Evolutionary conservation across 2,797 vertebrate species (phyloP).

Genomic region (Carcharodon carcharias): DNA sequence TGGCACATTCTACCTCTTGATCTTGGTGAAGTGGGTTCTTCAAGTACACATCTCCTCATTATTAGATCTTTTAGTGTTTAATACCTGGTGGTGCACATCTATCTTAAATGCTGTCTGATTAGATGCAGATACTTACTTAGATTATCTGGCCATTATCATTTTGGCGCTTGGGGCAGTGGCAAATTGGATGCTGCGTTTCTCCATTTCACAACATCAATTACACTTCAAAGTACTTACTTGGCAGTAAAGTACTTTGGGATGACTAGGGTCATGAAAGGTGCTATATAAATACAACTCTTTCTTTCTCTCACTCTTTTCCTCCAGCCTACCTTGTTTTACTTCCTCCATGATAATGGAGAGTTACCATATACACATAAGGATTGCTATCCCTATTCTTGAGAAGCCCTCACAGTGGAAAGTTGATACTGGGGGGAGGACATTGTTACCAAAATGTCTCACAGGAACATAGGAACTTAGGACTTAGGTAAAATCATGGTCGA

Average conservation of each 20-base stretch:
- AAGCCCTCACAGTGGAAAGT: neutral
- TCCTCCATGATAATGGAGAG: neutral
- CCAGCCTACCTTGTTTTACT: neutral
- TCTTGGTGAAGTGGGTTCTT: neutral
- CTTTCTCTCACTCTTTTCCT: neutral
- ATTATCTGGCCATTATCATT: neutral
- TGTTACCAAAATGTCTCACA: neutral
- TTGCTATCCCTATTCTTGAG: neutral
- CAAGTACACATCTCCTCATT: neutral
- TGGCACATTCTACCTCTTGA: neutral
- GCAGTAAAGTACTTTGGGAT: neutral
- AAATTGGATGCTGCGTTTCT: neutral
- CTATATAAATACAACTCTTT: neutral
- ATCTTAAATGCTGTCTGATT: neutral
- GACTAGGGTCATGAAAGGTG: neutral
- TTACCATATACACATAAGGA: neutral
- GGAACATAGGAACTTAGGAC: too few relatives aligned
- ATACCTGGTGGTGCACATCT: neutral
- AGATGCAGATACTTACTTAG: neutral
- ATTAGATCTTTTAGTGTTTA: neutral
- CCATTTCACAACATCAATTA: neutral
- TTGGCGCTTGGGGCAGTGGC: neutral
- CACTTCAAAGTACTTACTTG: neutral
- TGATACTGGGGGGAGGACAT: neutral
- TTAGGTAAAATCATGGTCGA: too few relatives aligned